Evolutionary conservation across 2,888 invertebrate species (phyloP).

Genomic region (Erebia epiphron): DNA sequence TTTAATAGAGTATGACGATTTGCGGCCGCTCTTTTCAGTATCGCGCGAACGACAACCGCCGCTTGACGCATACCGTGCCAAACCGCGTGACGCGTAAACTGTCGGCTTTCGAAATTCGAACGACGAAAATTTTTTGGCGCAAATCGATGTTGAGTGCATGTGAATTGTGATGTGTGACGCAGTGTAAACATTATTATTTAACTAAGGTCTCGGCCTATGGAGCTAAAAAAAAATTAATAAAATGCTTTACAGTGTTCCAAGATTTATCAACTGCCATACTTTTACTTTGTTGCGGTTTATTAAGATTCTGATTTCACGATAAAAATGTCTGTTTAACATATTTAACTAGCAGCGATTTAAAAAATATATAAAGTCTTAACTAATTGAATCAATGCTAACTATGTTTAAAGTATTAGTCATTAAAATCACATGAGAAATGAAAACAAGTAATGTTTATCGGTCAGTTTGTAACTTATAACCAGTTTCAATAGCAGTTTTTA

Average conservation of each 20-base stretch:
- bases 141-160: constrained; percentile 60
- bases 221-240: background rate
- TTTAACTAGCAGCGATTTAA: background rate
- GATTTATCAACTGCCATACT: constrained; percentile 9
- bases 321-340: constrained; percentile 21
- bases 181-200: constrained; percentile 31
- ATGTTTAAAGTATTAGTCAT: background rate
- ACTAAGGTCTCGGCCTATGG: background rate
- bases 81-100: constrained; percentile 43
- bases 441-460: background rate
- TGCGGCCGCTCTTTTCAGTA: constrained; percentile 58
- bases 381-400: background rate
- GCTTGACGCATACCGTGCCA: constrained; percentile 64
- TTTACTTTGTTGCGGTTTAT: constrained; percentile 29
- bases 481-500: constrained; percentile 7
- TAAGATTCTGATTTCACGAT: constrained; percentile 14
- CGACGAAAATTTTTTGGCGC: constrained; percentile 51
- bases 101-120: constrained; percentile 54
- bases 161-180: constrained; percentile 59
- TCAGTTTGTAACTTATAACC: constrained; percentile 7
- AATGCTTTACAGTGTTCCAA: constrained; percentile 37
- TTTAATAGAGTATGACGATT: constrained; percentile 60
- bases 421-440: constrained; percentile 4
- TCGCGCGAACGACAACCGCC: constrained; percentile 66
- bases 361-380: background rate